Evolutionary conservation across 2,888 invertebrate genomes (phyloP), one percentile per base, ranked within the genome.

Genomic region (Drosophila kambysellisi): DNA sequence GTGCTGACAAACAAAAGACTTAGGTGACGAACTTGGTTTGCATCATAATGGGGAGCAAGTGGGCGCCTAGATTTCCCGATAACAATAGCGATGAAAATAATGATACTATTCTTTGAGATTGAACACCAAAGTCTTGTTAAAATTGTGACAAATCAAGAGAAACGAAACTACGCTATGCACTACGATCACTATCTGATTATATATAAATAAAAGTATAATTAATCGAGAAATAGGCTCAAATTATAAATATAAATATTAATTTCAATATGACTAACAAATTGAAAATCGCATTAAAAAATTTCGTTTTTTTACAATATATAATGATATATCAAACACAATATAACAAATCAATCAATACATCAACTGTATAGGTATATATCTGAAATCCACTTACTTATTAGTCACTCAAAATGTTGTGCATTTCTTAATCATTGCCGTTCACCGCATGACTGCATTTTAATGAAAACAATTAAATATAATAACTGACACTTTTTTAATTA

Each of bases 1-100:
- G 66, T 76, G 77, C 57, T 59, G 59, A 32, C 58, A 64, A 63
- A 88, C 85, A 83, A 91, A 87, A 91, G 89, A 91, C 90, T 91
- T 61, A 82, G 83, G 83, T 77, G 77, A 82, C 81, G 80, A 89
- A 88, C 91, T 81, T 72, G 81, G 43, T 60, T 73, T 48, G 61
- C 58, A 81, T 71, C 35, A 72, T 46, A 77, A 81, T 52, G 39
- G 37, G 56, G 48, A 56, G 17, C 50, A 56, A 51, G 70, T 74
- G 71, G 70, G 67, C 79, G 71, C 70, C 73, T 17, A 39, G 39
- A 32, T 30, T 29, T 33, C 39, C 15, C 57, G 50, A 43, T 59
- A 29, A 30, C 41, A 58, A 65, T 59, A 43, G 1, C 46, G 7
- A 46, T 25, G 7, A 25, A 46, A 4, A 8, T 46, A 46, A 46